Base-by-base conservation (phyloP, 23 tunicate genomes). In the Ascidia mentula region DNA sequence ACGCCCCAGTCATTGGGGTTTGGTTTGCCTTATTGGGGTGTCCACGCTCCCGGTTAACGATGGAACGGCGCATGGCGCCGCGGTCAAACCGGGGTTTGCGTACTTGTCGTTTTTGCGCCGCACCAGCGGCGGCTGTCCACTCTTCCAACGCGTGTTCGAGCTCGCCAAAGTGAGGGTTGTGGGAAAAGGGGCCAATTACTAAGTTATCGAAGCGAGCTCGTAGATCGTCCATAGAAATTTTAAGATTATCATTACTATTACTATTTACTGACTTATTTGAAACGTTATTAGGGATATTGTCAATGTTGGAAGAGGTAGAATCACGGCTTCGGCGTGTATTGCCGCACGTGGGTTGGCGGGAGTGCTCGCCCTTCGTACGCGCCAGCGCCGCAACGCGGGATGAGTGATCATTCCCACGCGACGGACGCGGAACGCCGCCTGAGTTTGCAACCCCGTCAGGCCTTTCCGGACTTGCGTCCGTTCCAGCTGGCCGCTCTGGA, bases 131-230 rank as follows among this genome's bases (percentile, higher is more conserved):
- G 36, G 18, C 39, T 3, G 75, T 6, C 75, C 75, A 71, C 8
- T 71, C 38, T 36, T 71, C 75, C 75, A 71, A 18, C 18, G 38
- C 75, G 39, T 36, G 75, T 22, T 71, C 75, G 75, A 71, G 39
- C 39, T 71, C 39, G 38, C n/a, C 34, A 71, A 71, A 71, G 39
- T 18, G 28, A 1, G 22, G 22, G 24, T 6, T 3, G 7, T 6
- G 4, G 24, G 13, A 53, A 53, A 53, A 53, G 13, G 22, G 28
- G 28, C 28, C 22, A 53, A 53, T 53, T 53, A 9, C 13, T n/a
- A n/a, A n/a, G 24, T 53, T 53, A 53, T 53, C 65, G 24, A 53
- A 53, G 28, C 65, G 65, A 53, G 65, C 65, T 53, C 65, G 65
- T 6, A 53, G 65, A 20, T 53, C 65, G 24, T 53, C 65, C 22